These are phyloP conservation scores for Nesidiocoris tenuis DNA, from an alignment of 2,888 invertebrate genomes.

Conservation along the genomic window DNA sequence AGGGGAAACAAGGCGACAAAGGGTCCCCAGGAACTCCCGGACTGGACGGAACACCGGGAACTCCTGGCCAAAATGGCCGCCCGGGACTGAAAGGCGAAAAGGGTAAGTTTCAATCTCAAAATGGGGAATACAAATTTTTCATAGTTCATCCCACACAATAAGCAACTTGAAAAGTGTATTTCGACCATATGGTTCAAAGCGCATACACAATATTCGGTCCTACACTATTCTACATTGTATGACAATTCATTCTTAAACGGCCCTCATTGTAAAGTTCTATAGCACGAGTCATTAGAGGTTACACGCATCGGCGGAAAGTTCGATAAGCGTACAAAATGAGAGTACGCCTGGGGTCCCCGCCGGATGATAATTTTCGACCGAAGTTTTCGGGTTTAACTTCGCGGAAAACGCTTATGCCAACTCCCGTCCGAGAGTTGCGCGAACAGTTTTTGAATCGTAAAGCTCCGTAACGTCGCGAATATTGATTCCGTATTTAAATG, in stretches of 20 bases:
- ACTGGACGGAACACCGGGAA: conserved; percentile 54
- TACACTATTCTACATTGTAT: too few species aligned
- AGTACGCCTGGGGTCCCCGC: background rate
- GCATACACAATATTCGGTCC: too few species aligned
- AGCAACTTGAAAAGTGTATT: too few species aligned
- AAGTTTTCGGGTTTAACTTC: background rate
- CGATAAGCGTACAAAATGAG: too few species aligned
- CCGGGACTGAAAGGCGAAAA: conserved; percentile 58
- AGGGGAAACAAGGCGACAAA: conserved; percentile 57
- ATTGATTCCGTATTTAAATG: conserved; percentile 5
- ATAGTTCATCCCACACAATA: too few species aligned
- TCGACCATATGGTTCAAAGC: too few species aligned
- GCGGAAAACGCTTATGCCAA: background rate
- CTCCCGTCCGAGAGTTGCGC: background rate
- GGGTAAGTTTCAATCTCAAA: conserved; percentile 50
- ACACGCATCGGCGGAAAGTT: too few species aligned
- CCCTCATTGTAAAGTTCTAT: too few species aligned
- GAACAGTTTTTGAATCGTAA: background rate
- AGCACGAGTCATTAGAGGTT: too few species aligned
- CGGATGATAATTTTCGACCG: background rate
- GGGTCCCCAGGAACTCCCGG: conserved; percentile 54
- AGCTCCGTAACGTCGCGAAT: background rate
- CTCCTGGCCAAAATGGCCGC: conserved; percentile 57
- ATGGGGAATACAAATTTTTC: too few species aligned
- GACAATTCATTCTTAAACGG: too few species aligned